A percentile compares a stretch with the other conserved stretches of the same genome.
Evolutionary conservation across 1,140 invertebrate genomes (phyloP).

Genomic region (Hyposmocoma kahamanoa): DNA sequence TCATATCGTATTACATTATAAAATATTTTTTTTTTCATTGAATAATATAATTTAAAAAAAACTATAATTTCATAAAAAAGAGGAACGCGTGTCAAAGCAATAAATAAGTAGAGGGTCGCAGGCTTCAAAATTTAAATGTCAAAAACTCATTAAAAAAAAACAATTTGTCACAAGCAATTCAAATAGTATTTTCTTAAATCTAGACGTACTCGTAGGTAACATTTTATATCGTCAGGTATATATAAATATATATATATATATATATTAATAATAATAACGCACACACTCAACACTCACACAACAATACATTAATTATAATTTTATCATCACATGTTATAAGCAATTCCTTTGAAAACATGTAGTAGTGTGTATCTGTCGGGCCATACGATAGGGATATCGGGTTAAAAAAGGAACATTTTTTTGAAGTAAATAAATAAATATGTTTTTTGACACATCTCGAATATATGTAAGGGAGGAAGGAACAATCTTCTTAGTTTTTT

Average conservation of each 20-base stretch:
- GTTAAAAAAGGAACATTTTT: not conserved
- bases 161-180: not conserved
- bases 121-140: not conserved
- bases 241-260: too few relatives aligned
- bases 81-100: too few relatives aligned
- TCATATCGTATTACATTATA: too few relatives aligned
- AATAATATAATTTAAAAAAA: too few relatives aligned
- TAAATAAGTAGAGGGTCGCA: too few relatives aligned
- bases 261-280: too few relatives aligned
- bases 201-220: not conserved
- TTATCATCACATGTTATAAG: not conserved
- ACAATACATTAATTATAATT: not conserved
- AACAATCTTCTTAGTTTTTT: not conserved
- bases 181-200: not conserved
- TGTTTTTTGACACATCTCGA: not conserved
- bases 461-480: not conserved
- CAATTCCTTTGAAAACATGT: not conserved
- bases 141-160: slow-evolving; percentile 1
- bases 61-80: too few relatives aligned
- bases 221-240: not conserved
- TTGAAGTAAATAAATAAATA: not conserved
- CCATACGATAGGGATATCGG: not conserved
- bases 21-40: too few relatives aligned
- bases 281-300: too few relatives aligned
- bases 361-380: not conserved